Evolutionary conservation across 2,113 vertebrate genomes (phyloP).

Genomic region (Greenwoodochromis staneri): DNA sequence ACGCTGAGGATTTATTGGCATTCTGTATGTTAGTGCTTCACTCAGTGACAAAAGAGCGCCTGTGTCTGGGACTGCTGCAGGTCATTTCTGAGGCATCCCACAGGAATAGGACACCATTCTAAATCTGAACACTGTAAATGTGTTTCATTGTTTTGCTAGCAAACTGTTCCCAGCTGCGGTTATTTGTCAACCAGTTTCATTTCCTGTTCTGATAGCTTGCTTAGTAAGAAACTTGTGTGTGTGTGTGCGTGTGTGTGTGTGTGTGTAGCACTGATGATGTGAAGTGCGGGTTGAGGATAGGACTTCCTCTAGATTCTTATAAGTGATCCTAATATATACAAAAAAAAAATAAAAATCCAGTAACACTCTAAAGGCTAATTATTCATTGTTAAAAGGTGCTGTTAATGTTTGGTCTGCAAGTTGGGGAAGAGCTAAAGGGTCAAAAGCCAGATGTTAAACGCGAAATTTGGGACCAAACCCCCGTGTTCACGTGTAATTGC

Average conservation of each 20-base stretch:
- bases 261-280: not conserved
- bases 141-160: not conserved
- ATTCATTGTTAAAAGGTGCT: not conserved
- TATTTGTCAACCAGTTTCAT: not conserved
- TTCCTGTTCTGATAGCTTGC: not conserved
- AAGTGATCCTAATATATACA: not conserved
- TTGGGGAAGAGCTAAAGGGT: not conserved
- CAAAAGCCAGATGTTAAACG: not conserved
- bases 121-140: not conserved
- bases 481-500: slow-evolving; percentile 46
- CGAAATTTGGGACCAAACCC: slow-evolving; percentile 5
- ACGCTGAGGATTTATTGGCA: not conserved
- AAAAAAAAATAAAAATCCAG: not conserved
- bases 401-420: not conserved
- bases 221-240: not conserved
- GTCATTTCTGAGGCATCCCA: not conserved
- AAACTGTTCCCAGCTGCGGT: not conserved
- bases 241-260: not conserved
- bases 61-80: not conserved
- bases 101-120: not conserved
- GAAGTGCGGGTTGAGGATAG: not conserved
- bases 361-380: not conserved
- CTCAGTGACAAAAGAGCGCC: not conserved
- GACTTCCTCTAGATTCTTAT: not conserved
- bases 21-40: not conserved